Evolutionary conservation across 2,797 vertebrate genomes (phyloP), one percentile per base, ranked within the genome.

Genomic region (Rhinichthys osculus): DNA sequence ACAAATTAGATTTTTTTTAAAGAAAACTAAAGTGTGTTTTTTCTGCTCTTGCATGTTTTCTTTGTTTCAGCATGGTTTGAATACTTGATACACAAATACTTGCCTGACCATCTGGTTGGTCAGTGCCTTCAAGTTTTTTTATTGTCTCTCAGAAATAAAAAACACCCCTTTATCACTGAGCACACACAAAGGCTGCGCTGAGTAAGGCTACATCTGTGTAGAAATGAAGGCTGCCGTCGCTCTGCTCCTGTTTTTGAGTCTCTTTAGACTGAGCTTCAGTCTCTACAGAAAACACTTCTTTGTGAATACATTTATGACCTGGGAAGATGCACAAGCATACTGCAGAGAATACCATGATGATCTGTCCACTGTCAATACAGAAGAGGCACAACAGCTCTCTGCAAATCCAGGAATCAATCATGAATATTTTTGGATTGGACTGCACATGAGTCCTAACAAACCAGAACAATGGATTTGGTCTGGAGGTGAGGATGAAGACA

Each of bases 371-470:
- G 2, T 78, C 33, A 78, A 0, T 9, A 3, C 0, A 27, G 16
- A 50, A 33, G 72, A 74, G 47, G 27, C 27, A 74, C 0, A 13
- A 52, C 19, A 13, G n/a, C 17, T 59, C 14, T 59, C 77, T 78
- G 16, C 2, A 57, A 21, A 62, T 21, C 3, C 35, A 13, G 11
- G 1, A 4, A 2, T 10, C n/a, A 13, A 5, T 14, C 0, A 27
- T 2, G 0, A 0, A 5, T 17, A 3, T 13, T 13, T 19, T 23
- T 42, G 35, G 35, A n/a, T 30, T 59, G 40, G 54, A 79, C 17
- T 79, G 17, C 2, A 79, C 59, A 79, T 0, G 1, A 64, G 8
- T 64, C 38, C 7, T 44, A 3, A 30, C 4, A 82, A 86, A 19
- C 40, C 8, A 52, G 8, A 74, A 42, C 17, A 54, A 27, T 81